Conservation (phyloP, 2,888 invertebrate genomes). For the Catocala sponsa region DNA sequence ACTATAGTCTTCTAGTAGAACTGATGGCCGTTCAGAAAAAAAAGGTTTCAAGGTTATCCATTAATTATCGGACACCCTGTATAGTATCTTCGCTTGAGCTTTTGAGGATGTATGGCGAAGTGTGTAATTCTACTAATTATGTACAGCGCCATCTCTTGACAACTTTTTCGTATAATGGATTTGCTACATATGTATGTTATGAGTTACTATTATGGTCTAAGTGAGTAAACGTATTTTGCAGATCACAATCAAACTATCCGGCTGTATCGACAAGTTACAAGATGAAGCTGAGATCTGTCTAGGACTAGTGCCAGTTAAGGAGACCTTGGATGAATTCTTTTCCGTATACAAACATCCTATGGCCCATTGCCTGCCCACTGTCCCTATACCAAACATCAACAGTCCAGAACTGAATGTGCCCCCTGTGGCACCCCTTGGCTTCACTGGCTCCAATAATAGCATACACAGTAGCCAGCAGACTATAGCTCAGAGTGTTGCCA, state of each 20-base stretch:
- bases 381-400: conserved; percentile 55
- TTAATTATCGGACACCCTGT: too few relatives aligned
- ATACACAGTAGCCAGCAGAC: conserved; percentile 12
- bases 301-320: conserved; percentile 65
- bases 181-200: too few relatives aligned
- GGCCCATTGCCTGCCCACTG: conserved; percentile 60
- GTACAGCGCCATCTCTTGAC: too few relatives aligned
- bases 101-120: too few relatives aligned
- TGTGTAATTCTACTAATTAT: too few relatives aligned
- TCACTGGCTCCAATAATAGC: background rate
- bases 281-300: conserved; percentile 70
- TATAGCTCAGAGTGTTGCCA: background rate
- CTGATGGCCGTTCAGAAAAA: too few relatives aligned
- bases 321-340: conserved; percentile 31
- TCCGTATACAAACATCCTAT: conserved; percentile 62
- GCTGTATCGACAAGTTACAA: conserved; percentile 67
- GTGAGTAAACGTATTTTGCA: conserved; percentile 44
- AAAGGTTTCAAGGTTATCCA: too few relatives aligned
- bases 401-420: conserved; percentile 12
- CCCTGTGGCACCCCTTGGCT: conserved; percentile 8
- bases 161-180: too few relatives aligned
- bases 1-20: too few relatives aligned
- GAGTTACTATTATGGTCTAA: too few relatives aligned
- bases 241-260: conserved; percentile 69
- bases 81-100: too few relatives aligned